These are phyloP conservation scores for Globodera ellingtonae DNA, from an alignment of 1,140 invertebrate genomes.

Conservation along the genomic window DNA sequence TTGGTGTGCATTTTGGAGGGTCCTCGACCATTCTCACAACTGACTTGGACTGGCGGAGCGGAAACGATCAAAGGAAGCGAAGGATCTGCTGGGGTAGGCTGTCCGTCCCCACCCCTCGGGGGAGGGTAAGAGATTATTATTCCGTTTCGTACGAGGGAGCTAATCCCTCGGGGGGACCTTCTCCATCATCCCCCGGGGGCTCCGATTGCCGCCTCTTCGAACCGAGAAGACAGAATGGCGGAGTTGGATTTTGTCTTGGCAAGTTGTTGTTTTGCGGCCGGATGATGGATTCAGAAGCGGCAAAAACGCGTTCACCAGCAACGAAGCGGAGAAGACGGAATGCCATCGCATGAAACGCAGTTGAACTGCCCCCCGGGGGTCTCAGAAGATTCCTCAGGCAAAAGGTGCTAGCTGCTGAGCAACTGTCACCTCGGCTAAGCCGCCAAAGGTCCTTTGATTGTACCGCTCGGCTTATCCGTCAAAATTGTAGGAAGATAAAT, in stretches of 20 bases:
- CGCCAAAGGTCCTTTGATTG: background rate
- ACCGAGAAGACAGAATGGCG: background rate
- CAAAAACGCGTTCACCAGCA: background rate
- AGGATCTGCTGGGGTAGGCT: background rate
- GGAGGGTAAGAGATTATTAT: background rate
- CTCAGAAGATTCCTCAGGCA: background rate
- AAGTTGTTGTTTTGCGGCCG: background rate
- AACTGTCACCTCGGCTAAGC: background rate
- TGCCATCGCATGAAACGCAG: background rate
- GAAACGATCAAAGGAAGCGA: constrained; percentile 2
- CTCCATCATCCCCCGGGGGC: background rate
- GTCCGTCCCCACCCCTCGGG: background rate
- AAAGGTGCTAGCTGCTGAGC: background rate
- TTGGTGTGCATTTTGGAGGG: background rate
- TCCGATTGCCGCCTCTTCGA: background rate
- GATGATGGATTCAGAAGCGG: background rate
- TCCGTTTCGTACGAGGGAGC: background rate
- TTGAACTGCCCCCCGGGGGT: background rate
- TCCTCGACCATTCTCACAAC: background rate
- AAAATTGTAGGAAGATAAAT: background rate
- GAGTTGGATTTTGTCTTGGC: background rate
- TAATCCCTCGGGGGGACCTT: background rate
- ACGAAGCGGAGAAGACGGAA: background rate
- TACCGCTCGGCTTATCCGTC: constrained; percentile 1
- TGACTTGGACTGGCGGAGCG: constrained; percentile 2